Conservation (phyloP, 2,888 invertebrate species). For the Neria commutata region DNA sequence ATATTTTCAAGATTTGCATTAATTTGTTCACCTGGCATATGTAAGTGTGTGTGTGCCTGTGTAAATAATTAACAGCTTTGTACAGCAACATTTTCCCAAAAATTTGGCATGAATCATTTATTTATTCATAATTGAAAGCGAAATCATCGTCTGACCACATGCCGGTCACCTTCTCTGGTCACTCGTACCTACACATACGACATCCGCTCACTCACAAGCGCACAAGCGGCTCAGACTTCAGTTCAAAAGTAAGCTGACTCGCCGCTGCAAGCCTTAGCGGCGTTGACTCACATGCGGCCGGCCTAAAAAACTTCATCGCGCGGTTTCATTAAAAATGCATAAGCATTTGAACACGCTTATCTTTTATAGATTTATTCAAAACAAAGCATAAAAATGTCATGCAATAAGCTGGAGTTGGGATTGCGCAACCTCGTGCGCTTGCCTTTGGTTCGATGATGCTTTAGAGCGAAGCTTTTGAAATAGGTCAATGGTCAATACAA, state of each 20-base stretch:
- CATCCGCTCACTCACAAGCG: neutral
- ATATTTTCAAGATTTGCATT: too few species aligned
- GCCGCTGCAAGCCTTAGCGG: neutral
- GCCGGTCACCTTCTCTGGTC: neutral
- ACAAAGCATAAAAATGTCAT: too few species aligned
- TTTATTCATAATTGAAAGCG: too few species aligned
- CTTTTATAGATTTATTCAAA: too few species aligned
- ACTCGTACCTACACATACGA: neutral
- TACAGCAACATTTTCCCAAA: neutral
- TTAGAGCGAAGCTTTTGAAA: too few species aligned
- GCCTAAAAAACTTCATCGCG: neutral
- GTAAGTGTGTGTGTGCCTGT: neutral
- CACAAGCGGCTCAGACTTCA: neutral
- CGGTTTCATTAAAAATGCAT: too few species aligned
- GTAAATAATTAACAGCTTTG: conserved; percentile 6
- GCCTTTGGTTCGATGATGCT: too few species aligned
- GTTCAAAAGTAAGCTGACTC: neutral
- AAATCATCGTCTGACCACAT: neutral
- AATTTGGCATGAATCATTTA: neutral
- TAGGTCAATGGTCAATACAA: too few species aligned
- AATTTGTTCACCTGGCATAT: too few species aligned
- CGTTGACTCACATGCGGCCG: neutral
- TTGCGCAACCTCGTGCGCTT: too few species aligned
- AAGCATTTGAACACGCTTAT: too few species aligned
- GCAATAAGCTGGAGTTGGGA: too few species aligned